Evolutionary conservation across 2,113 vertebrate species (phyloP).

Genomic region (Amphiprion percula): DNA sequence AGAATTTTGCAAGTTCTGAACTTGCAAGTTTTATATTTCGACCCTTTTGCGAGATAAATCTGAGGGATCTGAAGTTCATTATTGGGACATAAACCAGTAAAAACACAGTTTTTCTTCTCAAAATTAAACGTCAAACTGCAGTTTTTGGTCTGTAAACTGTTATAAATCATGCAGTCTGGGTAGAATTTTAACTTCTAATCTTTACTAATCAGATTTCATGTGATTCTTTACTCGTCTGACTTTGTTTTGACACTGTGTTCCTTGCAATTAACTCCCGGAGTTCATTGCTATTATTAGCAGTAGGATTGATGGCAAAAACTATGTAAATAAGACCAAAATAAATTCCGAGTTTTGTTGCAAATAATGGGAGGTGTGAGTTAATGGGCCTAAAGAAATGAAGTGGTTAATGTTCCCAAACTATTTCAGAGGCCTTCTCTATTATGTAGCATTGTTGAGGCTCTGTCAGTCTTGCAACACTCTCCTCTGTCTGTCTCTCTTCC

Average conservation of each 20-base stretch:
- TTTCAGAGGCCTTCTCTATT: conserved; percentile 62
- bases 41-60: not conserved
- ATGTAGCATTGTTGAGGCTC: conserved; percentile 65
- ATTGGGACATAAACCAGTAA: no score
- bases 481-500: conserved; percentile 46
- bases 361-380: conserved; percentile 27
- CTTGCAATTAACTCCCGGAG: no score
- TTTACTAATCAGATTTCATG: no score
- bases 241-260: no score
- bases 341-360: conserved; percentile 8
- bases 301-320: not conserved
- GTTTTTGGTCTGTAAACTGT: not conserved
- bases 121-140: not conserved
- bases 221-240: no score
- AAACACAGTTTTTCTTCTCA: not conserved
- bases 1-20: not conserved
- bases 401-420: conserved; percentile 57
- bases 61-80: not conserved
- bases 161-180: not conserved
- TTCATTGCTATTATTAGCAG: no score
- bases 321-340: not conserved
- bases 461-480: conserved; percentile 56
- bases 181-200: not conserved
- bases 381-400: conserved; percentile 30
- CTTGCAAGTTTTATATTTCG: not conserved